Evolutionary conservation across 2,888 invertebrate species (phyloP).

Genomic region (Cistogaster globosa): DNA sequence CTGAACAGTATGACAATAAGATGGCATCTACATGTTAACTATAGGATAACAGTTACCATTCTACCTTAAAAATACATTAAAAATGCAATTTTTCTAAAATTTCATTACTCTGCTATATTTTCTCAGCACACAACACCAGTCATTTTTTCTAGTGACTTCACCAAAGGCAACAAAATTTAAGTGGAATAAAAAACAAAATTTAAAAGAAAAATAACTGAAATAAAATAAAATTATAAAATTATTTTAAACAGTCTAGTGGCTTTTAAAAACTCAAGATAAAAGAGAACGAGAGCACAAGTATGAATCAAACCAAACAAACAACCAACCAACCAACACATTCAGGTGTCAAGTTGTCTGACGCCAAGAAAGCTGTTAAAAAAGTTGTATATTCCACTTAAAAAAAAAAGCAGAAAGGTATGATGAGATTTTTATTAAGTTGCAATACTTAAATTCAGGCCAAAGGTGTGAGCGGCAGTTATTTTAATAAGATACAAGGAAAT

Average conservation of each 20-base stretch:
- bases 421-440: background rate
- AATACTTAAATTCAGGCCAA: background rate
- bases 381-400: background rate
- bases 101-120: background rate
- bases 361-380: conserved; percentile 50
- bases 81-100: too few species aligned
- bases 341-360: conserved; percentile 69
- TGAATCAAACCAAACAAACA: background rate
- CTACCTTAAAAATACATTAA: too few species aligned
- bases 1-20: too few species aligned
- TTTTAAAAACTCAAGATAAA: conserved; percentile 17
- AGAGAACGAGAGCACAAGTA: conserved; percentile 24
- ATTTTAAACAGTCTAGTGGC: conserved; percentile 64
- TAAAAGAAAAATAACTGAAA: conserved; percentile 10
- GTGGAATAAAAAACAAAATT: conserved; percentile 18
- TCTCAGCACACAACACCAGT: background rate
- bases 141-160: too few species aligned
- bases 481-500: background rate
- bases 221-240: conserved; percentile 57
- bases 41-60: too few species aligned
- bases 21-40: too few species aligned
- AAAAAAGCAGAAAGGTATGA: background rate
- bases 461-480: background rate
- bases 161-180: conserved; percentile 4
- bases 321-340: conserved; percentile 27